These are phyloP conservation scores for Liasis olivaceus DNA, from an alignment of 2,797 vertebrate species.

Conservation along the genomic window DNA sequence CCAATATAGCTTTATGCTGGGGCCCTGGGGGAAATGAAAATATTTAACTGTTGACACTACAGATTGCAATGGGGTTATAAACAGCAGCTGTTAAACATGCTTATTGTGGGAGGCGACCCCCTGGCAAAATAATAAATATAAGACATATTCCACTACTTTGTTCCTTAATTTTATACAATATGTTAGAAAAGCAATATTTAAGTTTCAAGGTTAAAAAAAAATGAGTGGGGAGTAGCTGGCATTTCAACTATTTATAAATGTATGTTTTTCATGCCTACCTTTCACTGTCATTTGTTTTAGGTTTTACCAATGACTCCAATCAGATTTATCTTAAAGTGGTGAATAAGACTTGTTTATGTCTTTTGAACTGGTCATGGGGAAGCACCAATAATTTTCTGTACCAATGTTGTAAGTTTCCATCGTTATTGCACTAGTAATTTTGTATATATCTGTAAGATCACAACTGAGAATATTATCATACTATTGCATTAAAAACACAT, in stretches of 20 bases:
- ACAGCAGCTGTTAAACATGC: background rate
- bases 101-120: background rate
- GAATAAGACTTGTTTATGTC: background rate
- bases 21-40: background rate
- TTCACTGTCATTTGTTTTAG: background rate
- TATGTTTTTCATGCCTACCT: background rate
- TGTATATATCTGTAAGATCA: background rate
- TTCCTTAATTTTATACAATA: background rate
- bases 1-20: too few relatives aligned
- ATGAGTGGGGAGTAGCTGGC: background rate
- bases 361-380: constrained; percentile 22
- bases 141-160: background rate
- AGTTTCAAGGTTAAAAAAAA: background rate
- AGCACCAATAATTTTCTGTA: constrained; percentile 33
- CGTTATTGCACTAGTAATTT: background rate
- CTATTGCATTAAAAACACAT: background rate
- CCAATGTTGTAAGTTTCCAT: constrained; percentile 25
- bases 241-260: background rate
- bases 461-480: background rate
- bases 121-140: background rate
- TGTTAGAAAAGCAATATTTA: background rate
- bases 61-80: background rate
- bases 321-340: background rate
- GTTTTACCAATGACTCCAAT: background rate
- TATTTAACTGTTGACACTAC: background rate